Conservation (phyloP, 2,797 vertebrate genomes). For the Falco naumanni region DNA sequence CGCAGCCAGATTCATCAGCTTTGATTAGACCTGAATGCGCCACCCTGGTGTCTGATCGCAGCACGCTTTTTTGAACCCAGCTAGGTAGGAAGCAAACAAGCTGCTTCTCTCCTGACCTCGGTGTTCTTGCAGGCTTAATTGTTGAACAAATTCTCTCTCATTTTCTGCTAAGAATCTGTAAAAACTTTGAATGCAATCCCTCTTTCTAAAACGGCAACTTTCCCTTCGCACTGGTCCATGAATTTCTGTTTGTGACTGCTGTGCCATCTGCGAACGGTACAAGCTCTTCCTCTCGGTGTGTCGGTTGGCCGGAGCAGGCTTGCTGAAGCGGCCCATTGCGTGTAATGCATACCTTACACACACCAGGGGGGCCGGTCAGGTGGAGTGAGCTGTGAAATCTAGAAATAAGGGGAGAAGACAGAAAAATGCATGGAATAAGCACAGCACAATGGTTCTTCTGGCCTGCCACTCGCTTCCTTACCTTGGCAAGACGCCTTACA, state of each 20-base stretch:
- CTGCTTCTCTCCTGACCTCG: not conserved
- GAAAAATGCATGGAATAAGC: not conserved
- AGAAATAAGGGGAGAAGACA: not conserved
- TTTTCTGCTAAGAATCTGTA: not conserved
- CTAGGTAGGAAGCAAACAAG: not conserved
- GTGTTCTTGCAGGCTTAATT: not conserved
- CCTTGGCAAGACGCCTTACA: too few species aligned
- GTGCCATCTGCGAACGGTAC: not conserved
- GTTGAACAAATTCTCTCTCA: not conserved
- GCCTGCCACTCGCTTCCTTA: not conserved
- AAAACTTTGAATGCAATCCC: not conserved
- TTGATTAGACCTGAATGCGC: not conserved
- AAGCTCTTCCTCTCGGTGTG: fast-evolving
- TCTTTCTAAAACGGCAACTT: fast-evolving
- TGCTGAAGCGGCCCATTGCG: not conserved
- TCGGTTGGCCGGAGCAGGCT: fast-evolving
- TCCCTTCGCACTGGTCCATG: fast-evolving
- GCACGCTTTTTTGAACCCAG: not conserved
- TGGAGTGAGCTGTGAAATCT: not conserved
- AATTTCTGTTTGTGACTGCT: fast-evolving
- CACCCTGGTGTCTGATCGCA: not conserved
- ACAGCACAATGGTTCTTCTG: not conserved
- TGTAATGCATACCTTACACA: fast-evolving
- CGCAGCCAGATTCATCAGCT: not conserved
- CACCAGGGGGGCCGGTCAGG: fast-evolving